phyloP scores from a whole-genome alignment of 2,113 vertebrate genomes.

The Macquaria ambigua region DNA sequence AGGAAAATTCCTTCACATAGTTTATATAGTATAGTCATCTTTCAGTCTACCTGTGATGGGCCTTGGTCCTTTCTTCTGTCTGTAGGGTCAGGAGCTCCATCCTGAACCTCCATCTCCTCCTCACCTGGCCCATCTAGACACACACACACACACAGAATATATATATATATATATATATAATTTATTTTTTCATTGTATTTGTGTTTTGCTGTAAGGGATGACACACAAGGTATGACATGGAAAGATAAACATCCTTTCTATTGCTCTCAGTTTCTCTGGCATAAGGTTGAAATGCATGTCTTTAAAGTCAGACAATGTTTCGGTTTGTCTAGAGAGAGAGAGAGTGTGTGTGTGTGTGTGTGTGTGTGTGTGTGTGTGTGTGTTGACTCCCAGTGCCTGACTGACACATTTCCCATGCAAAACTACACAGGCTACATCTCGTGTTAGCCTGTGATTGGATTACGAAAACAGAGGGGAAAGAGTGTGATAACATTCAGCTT shows the following conservation, averaged over 20 bases:
- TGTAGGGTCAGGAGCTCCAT: neutral
- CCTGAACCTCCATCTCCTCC: slow-evolving; percentile 47
- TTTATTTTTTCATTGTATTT: neutral
- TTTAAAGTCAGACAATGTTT: neutral
- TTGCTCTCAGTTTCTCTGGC: neutral
- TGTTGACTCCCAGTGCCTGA: neutral
- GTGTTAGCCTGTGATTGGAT: slow-evolving; percentile 27
- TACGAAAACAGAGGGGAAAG: neutral
- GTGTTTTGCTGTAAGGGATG: neutral
- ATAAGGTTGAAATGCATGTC: neutral
- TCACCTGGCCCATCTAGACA: slow-evolving; percentile 30
- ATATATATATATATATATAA: neutral
- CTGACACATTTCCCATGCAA: slow-evolving; percentile 27
- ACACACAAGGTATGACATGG: neutral
- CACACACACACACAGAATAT: neutral
- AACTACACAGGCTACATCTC: neutral
- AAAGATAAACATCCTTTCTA: neutral
- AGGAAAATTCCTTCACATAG: neutral
- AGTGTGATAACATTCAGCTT: neutral
- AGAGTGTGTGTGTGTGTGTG: neutral
- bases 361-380: neutral
- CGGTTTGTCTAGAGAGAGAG: neutral
- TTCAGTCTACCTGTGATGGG: slow-evolving; percentile 43
- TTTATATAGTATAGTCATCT: neutral
- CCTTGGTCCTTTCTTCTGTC: slow-evolving; percentile 13